Percentiles rank a stretch among this genome's conserved stretches.
Evolutionary conservation across 2,113 vertebrate genomes (phyloP).

Genomic region (Apodemus speciosus): DNA sequence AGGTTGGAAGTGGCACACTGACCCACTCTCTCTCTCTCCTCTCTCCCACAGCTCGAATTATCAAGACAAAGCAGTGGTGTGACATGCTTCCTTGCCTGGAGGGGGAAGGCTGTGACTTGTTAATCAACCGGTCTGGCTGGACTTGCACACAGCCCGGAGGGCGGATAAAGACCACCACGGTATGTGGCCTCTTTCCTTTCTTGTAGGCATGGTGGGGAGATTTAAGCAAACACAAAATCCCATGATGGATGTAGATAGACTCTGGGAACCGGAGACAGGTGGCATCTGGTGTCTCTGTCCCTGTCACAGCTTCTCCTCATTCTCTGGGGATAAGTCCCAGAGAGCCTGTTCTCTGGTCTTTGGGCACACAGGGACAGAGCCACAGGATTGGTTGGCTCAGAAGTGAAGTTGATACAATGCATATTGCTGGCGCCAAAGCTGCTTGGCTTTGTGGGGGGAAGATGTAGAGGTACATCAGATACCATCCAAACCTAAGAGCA

Average conservation of each 20-base stretch:
- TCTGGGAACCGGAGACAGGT: fast-evolving
- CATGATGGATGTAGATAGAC: fast-evolving
- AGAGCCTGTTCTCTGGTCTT: fast-evolving
- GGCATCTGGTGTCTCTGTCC: fast-evolving
- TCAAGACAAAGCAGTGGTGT: slow-evolving; percentile 98
- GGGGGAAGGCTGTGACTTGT: slow-evolving; percentile 97
- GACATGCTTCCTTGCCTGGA: slow-evolving; percentile 99
- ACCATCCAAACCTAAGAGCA: no score
- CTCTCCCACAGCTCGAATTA: slow-evolving; percentile 91
- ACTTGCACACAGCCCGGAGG: slow-evolving; percentile 99
- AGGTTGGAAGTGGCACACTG: not conserved
- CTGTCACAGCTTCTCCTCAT: fast-evolving
- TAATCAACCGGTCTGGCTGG: slow-evolving; percentile 99
- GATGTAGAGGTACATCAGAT: fast-evolving
- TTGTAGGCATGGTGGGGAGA: fast-evolving
- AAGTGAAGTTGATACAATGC: not conserved
- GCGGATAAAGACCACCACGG: slow-evolving; percentile 98
- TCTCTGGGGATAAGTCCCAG: fast-evolving
- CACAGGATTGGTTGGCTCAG: not conserved
- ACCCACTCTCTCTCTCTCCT: slow-evolving; percentile 64
- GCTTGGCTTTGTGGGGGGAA: not conserved
- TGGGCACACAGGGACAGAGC: fast-evolving
- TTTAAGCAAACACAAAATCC: fast-evolving
- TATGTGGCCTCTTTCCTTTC: slow-evolving; percentile 78
- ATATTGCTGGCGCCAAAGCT: not conserved